A percentile compares a stretch with the other conserved stretches of the same genome.
phyloP scores from a whole-genome alignment of 2,888 invertebrate genomes.

The Nymphalis urticae region DNA sequence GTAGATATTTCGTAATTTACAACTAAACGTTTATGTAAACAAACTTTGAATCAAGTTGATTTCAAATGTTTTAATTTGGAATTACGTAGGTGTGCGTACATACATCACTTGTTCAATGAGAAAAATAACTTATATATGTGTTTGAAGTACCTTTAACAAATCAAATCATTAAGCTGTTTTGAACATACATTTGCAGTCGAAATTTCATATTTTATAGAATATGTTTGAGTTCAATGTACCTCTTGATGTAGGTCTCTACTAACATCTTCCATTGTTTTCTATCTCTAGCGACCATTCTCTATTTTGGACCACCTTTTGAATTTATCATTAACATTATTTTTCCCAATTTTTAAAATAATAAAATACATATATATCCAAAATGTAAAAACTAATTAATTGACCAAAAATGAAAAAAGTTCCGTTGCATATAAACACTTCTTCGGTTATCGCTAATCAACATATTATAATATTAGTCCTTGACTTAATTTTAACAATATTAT shows the following conservation, averaged over 20 bases:
- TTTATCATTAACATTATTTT: too few species aligned
- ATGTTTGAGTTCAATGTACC: background rate
- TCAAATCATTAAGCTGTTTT: too few species aligned
- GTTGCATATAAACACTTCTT: background rate
- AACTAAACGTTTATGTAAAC: conserved; percentile 13
- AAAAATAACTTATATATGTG: background rate
- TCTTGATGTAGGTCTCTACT: background rate
- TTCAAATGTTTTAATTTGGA: background rate
- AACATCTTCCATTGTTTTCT: background rate
- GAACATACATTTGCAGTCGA: too few species aligned
- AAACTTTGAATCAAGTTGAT: conserved; percentile 13
- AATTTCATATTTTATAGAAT: background rate
- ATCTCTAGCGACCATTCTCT: too few species aligned
- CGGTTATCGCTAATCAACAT: background rate
- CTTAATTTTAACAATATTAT: conserved; percentile 26
- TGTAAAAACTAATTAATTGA: too few species aligned
- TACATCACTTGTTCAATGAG: background rate
- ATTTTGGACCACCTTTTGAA: too few species aligned
- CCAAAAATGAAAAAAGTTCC: background rate
- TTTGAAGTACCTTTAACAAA: background rate
- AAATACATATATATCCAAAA: too few species aligned
- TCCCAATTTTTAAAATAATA: too few species aligned
- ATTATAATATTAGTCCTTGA: conserved; percentile 25
- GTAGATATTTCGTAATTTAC: conserved; percentile 10
- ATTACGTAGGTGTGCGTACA: background rate